phyloP scores from a whole-genome alignment of 2,888 invertebrate species.

The Heliconius ismenius region DNA sequence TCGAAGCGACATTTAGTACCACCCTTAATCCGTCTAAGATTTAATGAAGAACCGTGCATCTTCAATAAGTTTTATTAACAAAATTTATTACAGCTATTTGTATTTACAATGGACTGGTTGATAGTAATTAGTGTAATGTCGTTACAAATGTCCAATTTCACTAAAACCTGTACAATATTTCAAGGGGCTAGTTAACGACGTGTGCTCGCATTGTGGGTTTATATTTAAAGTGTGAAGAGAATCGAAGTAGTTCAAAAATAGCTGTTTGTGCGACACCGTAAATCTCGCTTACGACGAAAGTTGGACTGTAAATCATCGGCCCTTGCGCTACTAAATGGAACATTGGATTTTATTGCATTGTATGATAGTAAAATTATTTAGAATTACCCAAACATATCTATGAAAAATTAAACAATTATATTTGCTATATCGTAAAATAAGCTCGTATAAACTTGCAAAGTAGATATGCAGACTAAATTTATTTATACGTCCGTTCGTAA shows the following conservation, averaged over 20 bases:
- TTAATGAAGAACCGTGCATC: slow-evolving; percentile 35
- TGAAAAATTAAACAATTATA: slow-evolving; percentile 46
- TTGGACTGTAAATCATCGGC: slow-evolving; percentile 71
- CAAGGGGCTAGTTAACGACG: slow-evolving; percentile 61
- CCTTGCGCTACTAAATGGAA: slow-evolving; percentile 65
- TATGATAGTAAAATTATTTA: slow-evolving; percentile 67
- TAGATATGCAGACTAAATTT: background rate
- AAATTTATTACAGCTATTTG: slow-evolving; percentile 42
- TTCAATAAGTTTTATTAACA: slow-evolving; percentile 43
- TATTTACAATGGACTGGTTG: slow-evolving; percentile 44
- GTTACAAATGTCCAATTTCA: slow-evolving; percentile 46
- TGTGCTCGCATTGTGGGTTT: slow-evolving; percentile 73
- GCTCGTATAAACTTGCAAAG: background rate
- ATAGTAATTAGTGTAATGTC: slow-evolving; percentile 46
- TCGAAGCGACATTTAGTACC: slow-evolving; percentile 28
- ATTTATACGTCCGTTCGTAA: background rate
- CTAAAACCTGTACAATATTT: slow-evolving; percentile 60
- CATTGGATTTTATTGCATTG: slow-evolving; percentile 71
- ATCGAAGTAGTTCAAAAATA: slow-evolving; percentile 74
- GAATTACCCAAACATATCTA: slow-evolving; percentile 57
- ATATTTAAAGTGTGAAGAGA: slow-evolving; percentile 77
- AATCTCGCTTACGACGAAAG: slow-evolving; percentile 74
- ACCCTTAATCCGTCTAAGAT: slow-evolving; percentile 37
- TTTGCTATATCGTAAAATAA: background rate
- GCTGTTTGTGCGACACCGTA: slow-evolving; percentile 67